phyloP scores from a whole-genome alignment of 2,113 vertebrate species.

The Urocolius indicus region DNA sequence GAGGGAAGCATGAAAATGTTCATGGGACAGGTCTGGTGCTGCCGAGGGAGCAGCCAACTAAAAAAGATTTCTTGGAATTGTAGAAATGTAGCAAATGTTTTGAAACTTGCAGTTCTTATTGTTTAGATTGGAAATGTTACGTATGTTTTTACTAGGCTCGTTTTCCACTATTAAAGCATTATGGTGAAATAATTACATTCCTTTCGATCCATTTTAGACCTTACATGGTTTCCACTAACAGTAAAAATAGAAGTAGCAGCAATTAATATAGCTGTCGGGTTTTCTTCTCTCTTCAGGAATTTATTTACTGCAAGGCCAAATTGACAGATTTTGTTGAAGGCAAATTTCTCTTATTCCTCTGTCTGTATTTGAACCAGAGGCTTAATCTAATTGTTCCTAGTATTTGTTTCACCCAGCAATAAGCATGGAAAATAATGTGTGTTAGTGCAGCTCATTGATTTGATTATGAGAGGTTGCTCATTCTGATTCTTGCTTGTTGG shows the following conservation, averaged over 20 bases:
- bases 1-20: not conserved
- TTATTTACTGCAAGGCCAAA: not conserved
- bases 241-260: conserved; percentile 13
- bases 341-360: not conserved
- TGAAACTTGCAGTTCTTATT: conserved; percentile 23
- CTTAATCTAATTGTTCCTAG: not conserved
- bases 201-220: not conserved
- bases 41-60: not conserved
- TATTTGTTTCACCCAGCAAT: not conserved
- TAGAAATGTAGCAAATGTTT: conserved; percentile 42
- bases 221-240: not conserved
- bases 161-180: conserved; percentile 27
- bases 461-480: not conserved
- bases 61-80: conserved; percentile 24
- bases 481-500: not conserved
- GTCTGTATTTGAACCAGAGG: not conserved
- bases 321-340: not conserved
- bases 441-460: not conserved
- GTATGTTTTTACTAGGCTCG: not conserved
- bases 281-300: not conserved
- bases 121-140: conserved; percentile 33
- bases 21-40: not conserved
- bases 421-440: not conserved
- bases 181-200: conserved; percentile 34
- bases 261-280: not conserved